A percentile compares a stretch with the other conserved stretches of the same genome.
Conservation (phyloP, 1,140 invertebrate species). For the Cotesia vestalis region DNA sequence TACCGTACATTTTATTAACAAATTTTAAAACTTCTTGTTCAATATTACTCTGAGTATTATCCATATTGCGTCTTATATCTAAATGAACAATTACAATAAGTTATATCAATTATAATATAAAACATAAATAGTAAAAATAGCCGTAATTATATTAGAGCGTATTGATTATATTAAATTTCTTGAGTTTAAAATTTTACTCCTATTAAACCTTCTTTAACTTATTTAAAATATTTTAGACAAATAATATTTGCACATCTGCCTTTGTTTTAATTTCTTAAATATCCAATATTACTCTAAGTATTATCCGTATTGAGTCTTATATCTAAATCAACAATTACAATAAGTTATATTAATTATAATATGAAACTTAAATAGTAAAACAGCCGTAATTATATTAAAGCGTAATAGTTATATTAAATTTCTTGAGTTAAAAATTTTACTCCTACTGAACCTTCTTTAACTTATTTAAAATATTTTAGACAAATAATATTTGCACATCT, state of each 20-base stretch:
- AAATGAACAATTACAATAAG: neutral
- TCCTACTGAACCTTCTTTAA: conserved; percentile 16
- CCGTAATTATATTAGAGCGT: no score
- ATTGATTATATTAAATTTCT: no score
- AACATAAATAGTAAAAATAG: no score
- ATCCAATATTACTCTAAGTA: no score
- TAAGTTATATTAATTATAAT: no score
- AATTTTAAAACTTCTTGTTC: conserved; percentile 18
- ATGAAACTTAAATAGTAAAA: no score
- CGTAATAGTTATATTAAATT: no score
- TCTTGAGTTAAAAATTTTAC: neutral
- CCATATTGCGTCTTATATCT: neutral
- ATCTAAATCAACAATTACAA: no score
- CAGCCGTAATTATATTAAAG: no score
- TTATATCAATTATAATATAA: neutral
- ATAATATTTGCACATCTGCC: conserved; percentile 25
- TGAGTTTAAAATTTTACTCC: neutral
- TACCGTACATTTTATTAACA: conserved; percentile 12
- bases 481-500: conserved; percentile 25
- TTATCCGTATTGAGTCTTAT: no score
- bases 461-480: conserved; percentile 28
- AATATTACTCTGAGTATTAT: conserved; percentile 10
- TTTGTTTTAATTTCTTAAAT: conserved; percentile 26
- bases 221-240: conserved; percentile 20
- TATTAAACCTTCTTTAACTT: conserved; percentile 15